Base-by-base conservation (phyloP, 2,888 invertebrate species). In the Axea sp. region DNA sequence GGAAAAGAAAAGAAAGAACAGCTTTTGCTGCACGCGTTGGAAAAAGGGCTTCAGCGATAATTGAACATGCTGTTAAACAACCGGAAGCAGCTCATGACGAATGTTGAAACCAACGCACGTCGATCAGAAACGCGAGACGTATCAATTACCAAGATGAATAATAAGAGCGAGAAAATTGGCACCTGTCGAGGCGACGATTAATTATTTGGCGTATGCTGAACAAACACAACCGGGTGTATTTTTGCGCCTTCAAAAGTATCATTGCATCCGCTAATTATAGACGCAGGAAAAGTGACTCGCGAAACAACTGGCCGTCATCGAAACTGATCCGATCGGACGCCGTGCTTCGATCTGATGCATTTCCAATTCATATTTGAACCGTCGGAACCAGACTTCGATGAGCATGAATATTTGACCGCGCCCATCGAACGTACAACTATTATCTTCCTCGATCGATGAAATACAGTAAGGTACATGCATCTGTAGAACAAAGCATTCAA, bases 131-230 rank as follows among this genome's bases (percentile, higher is more conserved):
- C 12, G 12, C 28, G 30, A 6, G 8, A 43, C 22, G 35, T 65
- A 55, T 55, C 65, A 47, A 65, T 65, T 65, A 65, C 47, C 8
- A 12, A 11, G 14, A 45, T 28, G 55, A 51, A 69, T 35, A 39
- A 53, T 53, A 24, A 15, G 17, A 37, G 24, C 28, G 15, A 37
- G 43, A 59, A 45, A 60, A 55, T 62, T 69, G 69, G 69, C 71
- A 62, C 33, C 45, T 62, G 49, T 39, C 41, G 22, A 47, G 24
- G 26, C 19, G 49, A 53, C 43, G 60, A 62, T 71, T 62, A 71
- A 71, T 71, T 49, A 71, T 51, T 71, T 71, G 71, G 71, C 71
- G 6, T 22, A 28, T 15, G 9, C n/a, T 55, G 47, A 62, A 35
- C 62, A 69, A 60, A 53, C 53, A 49, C 35, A 51, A 26, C 12